Evolutionary conservation across 2,888 invertebrate species (phyloP).

Genomic region (Papilio protenor): DNA sequence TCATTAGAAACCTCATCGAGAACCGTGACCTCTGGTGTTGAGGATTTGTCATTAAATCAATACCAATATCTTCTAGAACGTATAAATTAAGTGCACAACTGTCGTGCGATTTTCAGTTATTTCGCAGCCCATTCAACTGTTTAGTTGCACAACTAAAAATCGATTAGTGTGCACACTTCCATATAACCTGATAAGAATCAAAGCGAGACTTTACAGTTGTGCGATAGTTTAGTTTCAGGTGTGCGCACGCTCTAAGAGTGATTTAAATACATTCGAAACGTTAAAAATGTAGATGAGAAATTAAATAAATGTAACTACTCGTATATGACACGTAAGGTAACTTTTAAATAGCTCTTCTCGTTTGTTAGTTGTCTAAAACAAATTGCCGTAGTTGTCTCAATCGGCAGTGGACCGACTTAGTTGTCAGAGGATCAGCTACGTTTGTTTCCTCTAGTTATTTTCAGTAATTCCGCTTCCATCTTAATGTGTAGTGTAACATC

Average conservation of each 20-base stretch:
- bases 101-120: too few relatives aligned
- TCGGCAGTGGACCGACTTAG: conserved; percentile 15
- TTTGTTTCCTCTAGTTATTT: conserved; percentile 58
- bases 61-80: conserved; percentile 1
- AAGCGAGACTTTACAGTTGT: too few relatives aligned
- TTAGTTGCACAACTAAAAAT: too few relatives aligned
- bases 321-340: conserved; percentile 1
- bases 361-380: conserved; percentile 21
- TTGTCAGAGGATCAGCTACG: conserved; percentile 48
- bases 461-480: conserved; percentile 59
- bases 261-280: neutral
- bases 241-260: too few relatives aligned
- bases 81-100: neutral
- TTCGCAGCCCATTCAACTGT: too few relatives aligned
- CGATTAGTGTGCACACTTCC: too few relatives aligned
- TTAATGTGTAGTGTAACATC: conserved; percentile 53
- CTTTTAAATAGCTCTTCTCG: neutral
- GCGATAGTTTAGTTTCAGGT: too few relatives aligned
- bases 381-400: conserved; percentile 22
- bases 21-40: conserved; percentile 16
- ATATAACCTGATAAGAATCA: too few relatives aligned
- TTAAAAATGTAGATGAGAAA: neutral
- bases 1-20: conserved; percentile 13
- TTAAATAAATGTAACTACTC: neutral
- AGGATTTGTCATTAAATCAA: conserved; percentile 28